Evolutionary conservation across 1,140 invertebrate species (phyloP), one percentile per base, ranked within the genome.

Genomic region (Homarus americanus): DNA sequence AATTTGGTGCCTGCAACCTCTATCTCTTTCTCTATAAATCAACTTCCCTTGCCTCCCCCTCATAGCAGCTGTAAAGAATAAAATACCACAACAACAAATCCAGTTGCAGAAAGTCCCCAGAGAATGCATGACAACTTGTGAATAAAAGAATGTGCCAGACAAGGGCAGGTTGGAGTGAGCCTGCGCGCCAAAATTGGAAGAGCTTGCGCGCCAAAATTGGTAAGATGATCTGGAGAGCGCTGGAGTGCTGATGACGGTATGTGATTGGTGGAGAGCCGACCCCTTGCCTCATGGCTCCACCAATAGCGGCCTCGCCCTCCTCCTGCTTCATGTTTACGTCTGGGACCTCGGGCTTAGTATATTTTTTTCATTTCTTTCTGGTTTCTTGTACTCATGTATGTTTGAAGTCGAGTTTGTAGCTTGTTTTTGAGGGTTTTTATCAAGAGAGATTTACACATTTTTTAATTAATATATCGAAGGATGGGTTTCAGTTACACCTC

Each of bases 41-140:
- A 80, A 80, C 78, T 80, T n/a, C 78, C 40, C 44, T 20, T 15
- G 24, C 53, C 20, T 20, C 53, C 53, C 53, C 20, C 24, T 58
- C 53, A n/a, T n/a, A n/a, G n/a, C n/a, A n/a, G n/a, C 40, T 17
- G 53, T 80, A 49, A 80, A 49, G 78, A 80, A 80, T 80, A 53
- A 49, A 80, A 80, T 80, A 80, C 78, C 78, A 53, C 44, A 41
- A 80, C 78, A 80, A 80, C 78, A 80, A 79, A 79, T 80, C 78
- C 78, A 80, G 78, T 49, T 41, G 78, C 78, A 49, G 78, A 49
- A 80, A 80, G 3, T 80, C 78, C 78, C 78, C 28, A 41, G 44
- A 49, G 78, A 80, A 44, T 41, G 78, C 40, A 80, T 80, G 78
- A 80, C 78, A 80, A 80, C 78, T 80, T 80, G 78, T 44, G 78